These are phyloP conservation scores for Poecilia velifera DNA, from an alignment of 2,797 vertebrate genomes.

Conservation along the genomic window DNA sequence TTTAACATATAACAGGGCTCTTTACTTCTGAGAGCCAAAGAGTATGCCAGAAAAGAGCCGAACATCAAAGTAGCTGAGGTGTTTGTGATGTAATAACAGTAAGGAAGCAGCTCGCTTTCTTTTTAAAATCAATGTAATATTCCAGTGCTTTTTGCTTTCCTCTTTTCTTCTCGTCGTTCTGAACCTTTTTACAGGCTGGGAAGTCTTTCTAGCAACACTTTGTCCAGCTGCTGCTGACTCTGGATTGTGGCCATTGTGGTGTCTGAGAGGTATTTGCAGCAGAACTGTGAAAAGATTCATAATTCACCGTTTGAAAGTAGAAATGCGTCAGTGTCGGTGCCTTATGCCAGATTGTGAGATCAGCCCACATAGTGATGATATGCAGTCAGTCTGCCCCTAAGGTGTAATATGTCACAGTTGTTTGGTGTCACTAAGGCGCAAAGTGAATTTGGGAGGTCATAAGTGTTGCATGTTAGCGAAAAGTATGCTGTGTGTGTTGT, in stretches of 20 bases:
- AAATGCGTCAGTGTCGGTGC: slow-evolving; percentile 54
- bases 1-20: background rate
- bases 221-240: slow-evolving; percentile 56
- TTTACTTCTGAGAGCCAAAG: background rate
- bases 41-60: background rate
- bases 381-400: slow-evolving; percentile 46
- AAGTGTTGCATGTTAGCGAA: slow-evolving; percentile 19
- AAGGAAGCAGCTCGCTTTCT: background rate
- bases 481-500: slow-evolving; percentile 33
- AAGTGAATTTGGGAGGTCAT: slow-evolving; percentile 50
- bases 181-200: background rate
- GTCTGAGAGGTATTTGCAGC: slow-evolving; percentile 59
- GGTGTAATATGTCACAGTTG: slow-evolving; percentile 54
- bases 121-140: background rate
- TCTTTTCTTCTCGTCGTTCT: background rate
- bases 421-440: slow-evolving; percentile 34
- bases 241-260: slow-evolving; percentile 56
- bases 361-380: slow-evolving; percentile 26
- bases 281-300: slow-evolving; percentile 67
- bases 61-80: background rate
- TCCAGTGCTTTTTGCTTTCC: background rate
- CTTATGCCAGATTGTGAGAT: slow-evolving; percentile 8
- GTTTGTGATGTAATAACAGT: background rate
- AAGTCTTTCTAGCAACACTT: slow-evolving; percentile 21
- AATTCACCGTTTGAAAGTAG: slow-evolving; percentile 47